Conservation (phyloP, 1,140 invertebrate genomes). For the Dryas iulia region DNA sequence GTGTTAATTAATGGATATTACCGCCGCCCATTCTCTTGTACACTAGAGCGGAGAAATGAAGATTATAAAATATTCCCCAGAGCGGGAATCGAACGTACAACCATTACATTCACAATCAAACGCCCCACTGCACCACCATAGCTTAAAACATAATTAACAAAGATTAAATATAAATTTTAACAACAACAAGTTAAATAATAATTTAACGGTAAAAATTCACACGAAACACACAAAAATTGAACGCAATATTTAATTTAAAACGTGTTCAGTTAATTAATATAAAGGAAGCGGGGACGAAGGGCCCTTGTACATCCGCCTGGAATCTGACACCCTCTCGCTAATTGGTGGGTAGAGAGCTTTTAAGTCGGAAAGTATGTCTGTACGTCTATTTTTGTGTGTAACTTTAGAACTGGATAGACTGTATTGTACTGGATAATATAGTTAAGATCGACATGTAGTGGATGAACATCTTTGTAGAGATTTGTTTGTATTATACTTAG, state of each 20-base stretch:
- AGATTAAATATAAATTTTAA: not conserved
- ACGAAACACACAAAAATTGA: not conserved
- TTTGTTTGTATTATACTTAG: no score
- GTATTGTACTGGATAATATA: not conserved
- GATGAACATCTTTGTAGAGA: no score
- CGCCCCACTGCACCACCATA: no score
- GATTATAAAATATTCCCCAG: no score
- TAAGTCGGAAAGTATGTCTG: not conserved
- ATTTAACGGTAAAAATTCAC: not conserved
- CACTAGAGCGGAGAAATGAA: no score
- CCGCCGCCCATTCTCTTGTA: no score
- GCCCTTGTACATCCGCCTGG: conserved; percentile 29
- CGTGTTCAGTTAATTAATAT: conserved; percentile 20
- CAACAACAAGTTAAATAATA: not conserved
- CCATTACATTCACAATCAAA: no score
- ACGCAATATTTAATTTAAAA: not conserved
- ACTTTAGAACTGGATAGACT: not conserved
- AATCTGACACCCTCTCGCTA: conserved; percentile 31
- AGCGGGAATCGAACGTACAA: no score
- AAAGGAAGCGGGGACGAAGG: conserved; percentile 26
- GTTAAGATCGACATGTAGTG: no score
- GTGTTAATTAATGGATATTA: no score
- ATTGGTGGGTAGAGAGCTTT: conserved; percentile 20
- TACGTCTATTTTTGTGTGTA: conserved; percentile 6
- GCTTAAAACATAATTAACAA: no score